Evolutionary conservation across 2,888 invertebrate genomes (phyloP).

Genomic region (Hirudinaria manillensis): DNA sequence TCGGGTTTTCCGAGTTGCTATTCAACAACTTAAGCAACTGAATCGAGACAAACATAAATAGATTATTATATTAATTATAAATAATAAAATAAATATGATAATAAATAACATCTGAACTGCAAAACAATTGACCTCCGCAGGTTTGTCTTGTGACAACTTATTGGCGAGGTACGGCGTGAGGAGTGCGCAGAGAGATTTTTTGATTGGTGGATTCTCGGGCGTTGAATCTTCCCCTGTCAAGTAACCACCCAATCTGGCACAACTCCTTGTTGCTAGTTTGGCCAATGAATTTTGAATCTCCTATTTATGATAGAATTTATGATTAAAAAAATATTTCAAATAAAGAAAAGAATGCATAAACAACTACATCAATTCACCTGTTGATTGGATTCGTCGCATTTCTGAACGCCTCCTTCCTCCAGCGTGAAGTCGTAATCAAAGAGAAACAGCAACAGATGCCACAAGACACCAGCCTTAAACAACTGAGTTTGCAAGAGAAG

Average conservation of each 20-base stretch:
- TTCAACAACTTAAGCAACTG: constrained; percentile 83
- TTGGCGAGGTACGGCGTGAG: constrained; percentile 81
- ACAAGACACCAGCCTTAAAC: constrained; percentile 68
- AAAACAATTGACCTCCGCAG: constrained; percentile 64
- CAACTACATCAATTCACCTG: constrained; percentile 55
- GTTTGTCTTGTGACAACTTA: constrained; percentile 67
- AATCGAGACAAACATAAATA: too few relatives aligned
- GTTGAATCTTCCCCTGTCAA: constrained; percentile 51
- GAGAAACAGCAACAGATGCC: constrained; percentile 80
- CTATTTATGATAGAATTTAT: constrained; percentile 53
- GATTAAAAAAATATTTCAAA: neutral
- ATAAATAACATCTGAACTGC: neutral
- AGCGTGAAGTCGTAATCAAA: constrained; percentile 95
- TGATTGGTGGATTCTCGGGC: constrained; percentile 63
- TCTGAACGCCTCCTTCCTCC: constrained; percentile 87
- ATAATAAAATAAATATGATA: neutral
- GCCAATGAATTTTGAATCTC: constrained; percentile 88
- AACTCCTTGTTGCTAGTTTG: constrained; percentile 74
- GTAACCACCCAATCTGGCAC: constrained; percentile 71
- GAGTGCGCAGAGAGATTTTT: constrained; percentile 63
- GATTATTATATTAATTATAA: neutral
- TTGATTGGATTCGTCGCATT: constrained; percentile 75
- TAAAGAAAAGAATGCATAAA: neutral
- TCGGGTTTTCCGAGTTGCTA: constrained; percentile 89
- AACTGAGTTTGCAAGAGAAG: constrained; percentile 69